phyloP scores from a whole-genome alignment of 2,888 invertebrate species.

The Leptinotarsa rubiginosa region DNA sequence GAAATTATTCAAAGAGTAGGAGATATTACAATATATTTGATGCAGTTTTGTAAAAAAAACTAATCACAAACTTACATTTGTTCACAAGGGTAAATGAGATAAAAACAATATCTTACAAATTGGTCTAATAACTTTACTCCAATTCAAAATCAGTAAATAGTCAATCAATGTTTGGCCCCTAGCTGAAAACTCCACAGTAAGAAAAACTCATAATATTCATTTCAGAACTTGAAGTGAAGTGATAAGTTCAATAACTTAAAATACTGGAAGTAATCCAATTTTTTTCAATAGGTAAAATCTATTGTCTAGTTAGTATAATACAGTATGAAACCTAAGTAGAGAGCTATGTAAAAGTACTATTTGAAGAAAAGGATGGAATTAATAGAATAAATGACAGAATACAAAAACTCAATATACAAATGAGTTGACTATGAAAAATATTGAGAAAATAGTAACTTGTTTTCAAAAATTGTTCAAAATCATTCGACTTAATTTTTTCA shows the following conservation, averaged over 20 bases:
- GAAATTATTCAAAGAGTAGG: constrained; percentile 7
- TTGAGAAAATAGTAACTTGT: no score
- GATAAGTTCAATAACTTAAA: not conserved
- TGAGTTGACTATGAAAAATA: no score
- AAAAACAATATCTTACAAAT: constrained; percentile 38
- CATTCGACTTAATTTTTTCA: no score
- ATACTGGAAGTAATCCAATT: not conserved
- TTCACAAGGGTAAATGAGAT: constrained; percentile 8
- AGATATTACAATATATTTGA: constrained; percentile 40
- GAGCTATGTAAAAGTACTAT: no score
- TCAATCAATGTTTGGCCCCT: constrained; percentile 25
- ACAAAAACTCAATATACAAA: no score
- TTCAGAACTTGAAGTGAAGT: not conserved
- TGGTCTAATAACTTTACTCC: constrained; percentile 31
- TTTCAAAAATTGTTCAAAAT: no score
- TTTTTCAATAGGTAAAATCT: no score
- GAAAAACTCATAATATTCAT: not conserved
- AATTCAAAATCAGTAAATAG: constrained; percentile 12
- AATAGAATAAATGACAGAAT: no score
- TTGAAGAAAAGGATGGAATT: no score
- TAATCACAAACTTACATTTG: constrained; percentile 1
- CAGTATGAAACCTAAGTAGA: no score
- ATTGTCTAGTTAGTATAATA: no score
- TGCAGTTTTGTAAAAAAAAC: constrained; percentile 36
- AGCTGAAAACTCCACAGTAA: constrained; percentile 4